Evolutionary conservation across 2,797 vertebrate genomes (phyloP), one percentile per base, ranked within the genome.

Genomic region (Acanthurus tractus): DNA sequence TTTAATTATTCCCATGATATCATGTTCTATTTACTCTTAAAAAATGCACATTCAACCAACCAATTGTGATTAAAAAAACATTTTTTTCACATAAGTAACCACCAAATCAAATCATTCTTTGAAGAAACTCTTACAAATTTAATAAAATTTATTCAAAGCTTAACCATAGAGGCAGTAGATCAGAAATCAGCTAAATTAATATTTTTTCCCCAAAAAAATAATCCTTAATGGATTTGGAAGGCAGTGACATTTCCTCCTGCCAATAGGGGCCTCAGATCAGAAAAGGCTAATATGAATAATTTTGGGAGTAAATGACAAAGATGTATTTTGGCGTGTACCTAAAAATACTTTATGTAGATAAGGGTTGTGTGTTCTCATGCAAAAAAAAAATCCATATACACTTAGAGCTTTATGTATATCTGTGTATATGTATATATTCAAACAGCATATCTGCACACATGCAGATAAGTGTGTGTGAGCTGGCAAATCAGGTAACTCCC

Each of bases 281-380:
- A 79, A 74, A 49, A 13, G 12, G 9, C 25, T 50, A 18, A 45
- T 25, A 22, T 42, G 45, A 66, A 55, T 72, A 29, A 55, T 45
- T 72, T 50, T 73, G 52, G 48, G 54, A 66, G 44, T 46, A 34
- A 58, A 9, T n/a, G 58, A 69, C 70, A 74, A 63, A 55, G 55
- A 78, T 20, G 22, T 56, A 53, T 63, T 40, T 46, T 40, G 45
- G 23, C 61, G 13, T 14, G 50, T 82, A 50, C 57, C 63, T 72
- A 58, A 18, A 40, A 65, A 63, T 50, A 61, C 23, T 49, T 29
- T 38, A 34, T 64, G 13, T 18, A 42, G 29, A 63, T 45, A 18
- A 72, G 64, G 38, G 7, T 25, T 70, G 18, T 58, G 64, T 13
- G 6, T 58, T 61, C 29, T 72, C 49, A 64, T 29, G 18, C 42